phyloP scores from a whole-genome alignment of 2,888 invertebrate species.

The Latrodectus hesperus region DNA sequence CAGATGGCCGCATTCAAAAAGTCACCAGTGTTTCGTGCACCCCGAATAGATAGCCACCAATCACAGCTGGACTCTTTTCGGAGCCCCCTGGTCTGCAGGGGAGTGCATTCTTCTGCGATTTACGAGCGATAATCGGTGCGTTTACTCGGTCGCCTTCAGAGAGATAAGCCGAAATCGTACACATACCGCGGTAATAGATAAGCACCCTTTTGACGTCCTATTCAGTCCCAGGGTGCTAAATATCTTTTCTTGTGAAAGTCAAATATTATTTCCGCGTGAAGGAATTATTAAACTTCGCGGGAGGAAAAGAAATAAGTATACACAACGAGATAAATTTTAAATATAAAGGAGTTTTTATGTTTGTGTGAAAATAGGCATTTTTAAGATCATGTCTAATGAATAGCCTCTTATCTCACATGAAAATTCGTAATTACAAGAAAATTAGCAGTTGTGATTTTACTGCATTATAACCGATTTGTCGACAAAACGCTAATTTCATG shows the following conservation, averaged over 20 bases:
- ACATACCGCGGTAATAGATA: neutral
- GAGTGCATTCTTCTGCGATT: conserved; percentile 62
- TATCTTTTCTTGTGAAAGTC: neutral
- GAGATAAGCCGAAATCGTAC: neutral
- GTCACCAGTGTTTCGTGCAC: conserved; percentile 41
- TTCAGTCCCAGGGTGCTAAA: neutral
- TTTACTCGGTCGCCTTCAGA: conserved; percentile 31
- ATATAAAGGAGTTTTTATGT: too few species aligned
- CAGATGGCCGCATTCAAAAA: conserved; percentile 64
- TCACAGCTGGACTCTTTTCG: conserved; percentile 50
- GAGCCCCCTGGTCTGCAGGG: conserved; percentile 13
- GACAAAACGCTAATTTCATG: too few species aligned
- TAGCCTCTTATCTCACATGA: too few species aligned
- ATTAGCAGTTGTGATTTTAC: too few species aligned
- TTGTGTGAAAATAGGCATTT: too few species aligned
- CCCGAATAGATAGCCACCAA: conserved; percentile 46
- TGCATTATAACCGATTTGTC: too few species aligned
- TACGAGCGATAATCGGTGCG: conserved; percentile 62
- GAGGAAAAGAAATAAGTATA: too few species aligned
- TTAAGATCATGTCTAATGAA: too few species aligned
- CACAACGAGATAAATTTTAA: too few species aligned
- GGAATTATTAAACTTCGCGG: too few species aligned
- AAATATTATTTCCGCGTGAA: neutral
- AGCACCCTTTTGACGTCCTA: neutral
- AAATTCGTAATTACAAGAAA: too few species aligned